These are phyloP conservation scores for Heterocephalus glaber DNA, from an alignment of 2,113 vertebrate species.

Conservation along the genomic window DNA sequence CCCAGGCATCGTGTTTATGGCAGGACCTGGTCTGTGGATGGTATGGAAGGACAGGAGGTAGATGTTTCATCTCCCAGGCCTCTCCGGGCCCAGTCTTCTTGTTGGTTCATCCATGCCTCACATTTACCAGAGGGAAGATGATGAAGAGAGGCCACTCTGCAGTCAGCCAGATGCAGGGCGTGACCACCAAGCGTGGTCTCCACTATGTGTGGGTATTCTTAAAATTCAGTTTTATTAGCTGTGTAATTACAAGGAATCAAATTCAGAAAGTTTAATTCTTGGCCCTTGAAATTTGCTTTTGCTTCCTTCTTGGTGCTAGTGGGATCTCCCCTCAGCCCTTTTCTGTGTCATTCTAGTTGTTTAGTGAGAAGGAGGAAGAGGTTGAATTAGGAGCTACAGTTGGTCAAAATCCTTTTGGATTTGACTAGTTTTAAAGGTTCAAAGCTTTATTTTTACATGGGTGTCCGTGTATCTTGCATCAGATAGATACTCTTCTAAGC, in stretches of 20 bases:
- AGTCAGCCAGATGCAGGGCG: background rate
- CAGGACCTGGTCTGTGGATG: background rate
- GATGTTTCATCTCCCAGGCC: background rate
- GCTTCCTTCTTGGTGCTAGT: background rate
- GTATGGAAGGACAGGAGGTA: background rate
- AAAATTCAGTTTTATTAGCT: background rate
- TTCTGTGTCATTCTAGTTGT: background rate
- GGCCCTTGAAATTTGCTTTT: background rate
- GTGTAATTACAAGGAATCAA: background rate
- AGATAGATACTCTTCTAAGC: background rate
- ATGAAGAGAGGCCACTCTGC: background rate
- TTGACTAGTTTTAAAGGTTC: background rate
- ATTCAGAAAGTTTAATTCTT: background rate
- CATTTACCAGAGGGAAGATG: background rate
- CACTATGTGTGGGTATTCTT: background rate
- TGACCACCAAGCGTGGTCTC: background rate
- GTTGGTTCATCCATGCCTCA: background rate
- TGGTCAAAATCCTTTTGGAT: background rate
- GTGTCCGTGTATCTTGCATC: background rate
- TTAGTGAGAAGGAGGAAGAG: background rate
- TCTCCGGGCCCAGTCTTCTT: background rate
- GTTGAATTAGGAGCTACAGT: background rate
- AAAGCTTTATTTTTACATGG: background rate
- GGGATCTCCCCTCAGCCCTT: background rate
- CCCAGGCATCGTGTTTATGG: background rate